A percentile compares a stretch with the other conserved stretches of the same genome.
Conservation (phyloP, 2,888 invertebrate species). For the Cartodere bifasciata region DNA sequence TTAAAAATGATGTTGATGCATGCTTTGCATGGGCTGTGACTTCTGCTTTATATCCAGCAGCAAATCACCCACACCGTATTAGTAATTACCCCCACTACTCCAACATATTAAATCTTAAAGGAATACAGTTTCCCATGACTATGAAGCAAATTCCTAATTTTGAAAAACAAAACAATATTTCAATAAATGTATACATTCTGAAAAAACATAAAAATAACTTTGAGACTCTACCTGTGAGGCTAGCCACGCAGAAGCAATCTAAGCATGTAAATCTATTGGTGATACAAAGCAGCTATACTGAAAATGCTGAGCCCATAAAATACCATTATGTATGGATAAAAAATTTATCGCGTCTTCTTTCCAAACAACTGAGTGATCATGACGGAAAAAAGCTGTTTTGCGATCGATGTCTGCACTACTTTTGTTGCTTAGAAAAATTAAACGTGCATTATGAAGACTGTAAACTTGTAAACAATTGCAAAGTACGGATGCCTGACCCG, state of each 20-base stretch:
- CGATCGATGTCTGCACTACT: conserved; percentile 12
- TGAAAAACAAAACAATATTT: conserved; percentile 9
- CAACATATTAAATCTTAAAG: conserved; percentile 5
- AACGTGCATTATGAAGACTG: conserved; percentile 5
- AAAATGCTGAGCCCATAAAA: conserved; percentile 7
- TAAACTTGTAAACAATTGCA: conserved; percentile 8
- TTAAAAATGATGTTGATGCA: conserved; percentile 15
- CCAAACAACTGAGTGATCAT: conserved; percentile 3
- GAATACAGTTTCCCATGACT: conserved; percentile 6
- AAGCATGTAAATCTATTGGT: conserved; percentile 9
- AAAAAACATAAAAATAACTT: conserved; percentile 2
- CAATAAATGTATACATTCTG: conserved; percentile 11
- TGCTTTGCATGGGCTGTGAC: conserved; percentile 17
- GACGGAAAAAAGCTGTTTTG: conserved; percentile 8
- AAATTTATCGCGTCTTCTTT: conserved; percentile 3
- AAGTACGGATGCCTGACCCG: conserved; percentile 2
- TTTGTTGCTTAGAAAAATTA: conserved; percentile 1
- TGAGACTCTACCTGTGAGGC: not conserved
- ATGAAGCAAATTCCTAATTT: conserved; percentile 9
- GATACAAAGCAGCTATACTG: conserved; percentile 7
- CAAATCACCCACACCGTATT: conserved; percentile 1
- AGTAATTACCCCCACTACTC: conserved; percentile 6
- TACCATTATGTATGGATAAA: conserved; percentile 11
- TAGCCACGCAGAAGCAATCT: conserved; percentile 4
- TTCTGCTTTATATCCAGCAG: conserved; percentile 4